These are phyloP conservation scores for Echinarachnius parma DNA, from an alignment of 53 echinoderm and acorn worm species.

Conservation along the genomic window DNA sequence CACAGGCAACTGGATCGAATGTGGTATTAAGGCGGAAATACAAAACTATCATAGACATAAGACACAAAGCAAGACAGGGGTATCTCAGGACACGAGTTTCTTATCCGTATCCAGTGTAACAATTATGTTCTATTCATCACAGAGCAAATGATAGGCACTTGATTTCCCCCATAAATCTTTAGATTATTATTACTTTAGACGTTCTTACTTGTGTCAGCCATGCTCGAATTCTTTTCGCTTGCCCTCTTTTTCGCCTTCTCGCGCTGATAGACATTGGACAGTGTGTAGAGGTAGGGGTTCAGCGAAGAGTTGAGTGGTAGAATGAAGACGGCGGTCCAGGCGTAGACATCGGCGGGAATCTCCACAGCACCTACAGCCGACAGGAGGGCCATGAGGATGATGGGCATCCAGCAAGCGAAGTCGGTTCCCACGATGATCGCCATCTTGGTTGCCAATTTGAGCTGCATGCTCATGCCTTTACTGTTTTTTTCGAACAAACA, in stretches of 20 bases:
- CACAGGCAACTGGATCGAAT: too few species aligned
- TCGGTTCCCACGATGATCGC: slow-evolving; percentile 55
- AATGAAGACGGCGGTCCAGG: slow-evolving; percentile 57
- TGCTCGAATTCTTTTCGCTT: neutral
- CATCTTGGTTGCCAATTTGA: slow-evolving; percentile 59
- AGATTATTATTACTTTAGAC: too few species aligned
- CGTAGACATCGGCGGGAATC: slow-evolving; percentile 49
- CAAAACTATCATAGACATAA: too few species aligned
- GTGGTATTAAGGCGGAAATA: too few species aligned
- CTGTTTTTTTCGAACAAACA: too few species aligned
- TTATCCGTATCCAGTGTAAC: too few species aligned
- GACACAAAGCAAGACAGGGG: too few species aligned
- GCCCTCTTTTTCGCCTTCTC: neutral
- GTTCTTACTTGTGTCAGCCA: slow-evolving; percentile 13
- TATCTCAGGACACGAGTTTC: too few species aligned
- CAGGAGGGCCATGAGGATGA: slow-evolving; percentile 52
- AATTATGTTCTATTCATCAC: too few species aligned
- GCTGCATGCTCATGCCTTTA: slow-evolving; percentile 11
- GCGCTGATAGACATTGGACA: slow-evolving; percentile 32
- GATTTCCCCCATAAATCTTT: too few species aligned
- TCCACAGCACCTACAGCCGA: slow-evolving; percentile 27
- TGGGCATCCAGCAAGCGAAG: slow-evolving; percentile 61
- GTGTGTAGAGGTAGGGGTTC: slow-evolving; percentile 59
- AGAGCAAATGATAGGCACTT: too few species aligned
- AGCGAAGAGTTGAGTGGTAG: slow-evolving; percentile 57